These are phyloP conservation scores for Panulirus ornatus DNA, from an alignment of 1,140 invertebrate genomes.

Conservation along the genomic window DNA sequence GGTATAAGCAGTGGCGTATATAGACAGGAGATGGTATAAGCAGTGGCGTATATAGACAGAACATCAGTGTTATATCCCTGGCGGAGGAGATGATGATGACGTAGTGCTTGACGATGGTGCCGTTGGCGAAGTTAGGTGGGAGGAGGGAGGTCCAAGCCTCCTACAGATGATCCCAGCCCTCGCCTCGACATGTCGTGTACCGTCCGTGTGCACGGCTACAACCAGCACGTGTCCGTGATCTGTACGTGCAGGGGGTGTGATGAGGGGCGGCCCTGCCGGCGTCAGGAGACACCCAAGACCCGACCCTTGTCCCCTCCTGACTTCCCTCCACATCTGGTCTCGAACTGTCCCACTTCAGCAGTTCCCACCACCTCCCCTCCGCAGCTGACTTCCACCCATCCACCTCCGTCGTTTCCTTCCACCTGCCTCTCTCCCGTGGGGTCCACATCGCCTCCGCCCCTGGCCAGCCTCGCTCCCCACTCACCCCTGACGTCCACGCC, in stretches of 20 bases:
- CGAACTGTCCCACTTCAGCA: slow-evolving; percentile 1
- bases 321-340: background rate
- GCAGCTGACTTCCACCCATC: background rate
- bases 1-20: too few species aligned
- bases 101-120: too few species aligned
- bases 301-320: background rate
- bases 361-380: slow-evolving; percentile 6
- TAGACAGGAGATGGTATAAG: too few species aligned
- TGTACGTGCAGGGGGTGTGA: slow-evolving; percentile 46
- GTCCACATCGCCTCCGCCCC: background rate
- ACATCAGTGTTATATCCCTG: too few species aligned
- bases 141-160: background rate
- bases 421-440: too few species aligned
- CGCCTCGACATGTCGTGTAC: slow-evolving; percentile 44
- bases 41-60: too few species aligned
- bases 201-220: slow-evolving; percentile 41
- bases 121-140: too few species aligned
- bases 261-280: slow-evolving; percentile 37
- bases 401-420: background rate
- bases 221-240: slow-evolving; percentile 54
- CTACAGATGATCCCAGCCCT: slow-evolving; percentile 10
- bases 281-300: background rate
- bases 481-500: slow-evolving; percentile 14
- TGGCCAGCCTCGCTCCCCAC: background rate
- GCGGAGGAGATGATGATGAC: too few species aligned